Conservation (phyloP, 2,888 invertebrate species). For the Liposcelis brunnea region DNA sequence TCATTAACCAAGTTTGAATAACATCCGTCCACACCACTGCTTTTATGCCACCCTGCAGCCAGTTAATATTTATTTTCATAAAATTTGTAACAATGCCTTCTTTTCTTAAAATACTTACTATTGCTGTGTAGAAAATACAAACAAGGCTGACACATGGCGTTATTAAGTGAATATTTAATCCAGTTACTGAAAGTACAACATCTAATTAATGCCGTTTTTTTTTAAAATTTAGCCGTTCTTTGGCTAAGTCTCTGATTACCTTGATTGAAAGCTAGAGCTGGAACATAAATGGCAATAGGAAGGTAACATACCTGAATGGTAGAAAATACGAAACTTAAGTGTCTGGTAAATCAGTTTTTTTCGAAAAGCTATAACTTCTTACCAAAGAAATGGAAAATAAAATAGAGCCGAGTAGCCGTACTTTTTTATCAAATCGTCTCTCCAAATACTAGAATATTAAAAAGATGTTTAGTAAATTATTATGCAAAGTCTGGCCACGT, state of each 20-base stretch:
- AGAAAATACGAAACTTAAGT: background rate
- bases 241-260: constrained; percentile 30
- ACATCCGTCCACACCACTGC: constrained; percentile 23
- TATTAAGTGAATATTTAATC: constrained; percentile 29
- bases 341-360: too few species aligned
- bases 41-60: constrained; percentile 18
- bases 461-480: background rate
- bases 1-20: constrained; percentile 20
- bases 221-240: background rate
- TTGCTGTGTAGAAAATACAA: constrained; percentile 31
- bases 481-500: constrained; percentile 14
- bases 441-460: constrained; percentile 50
- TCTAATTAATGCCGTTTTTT: too few species aligned
- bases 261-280: constrained; percentile 64
- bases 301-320: constrained; percentile 50
- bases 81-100: background rate
- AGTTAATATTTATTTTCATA: background rate
- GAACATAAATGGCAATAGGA: constrained; percentile 61
- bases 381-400: constrained; percentile 52
- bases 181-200: constrained; percentile 31
- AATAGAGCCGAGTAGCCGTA: constrained; percentile 49
- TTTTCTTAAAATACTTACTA: constrained; percentile 22
- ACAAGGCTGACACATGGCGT: constrained; percentile 28
- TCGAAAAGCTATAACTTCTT: constrained; percentile 24
- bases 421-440: constrained; percentile 46